These are phyloP conservation scores for Sarcophaga variegata DNA, from an alignment of 2,888 invertebrate genomes.

Conservation along the genomic window DNA sequence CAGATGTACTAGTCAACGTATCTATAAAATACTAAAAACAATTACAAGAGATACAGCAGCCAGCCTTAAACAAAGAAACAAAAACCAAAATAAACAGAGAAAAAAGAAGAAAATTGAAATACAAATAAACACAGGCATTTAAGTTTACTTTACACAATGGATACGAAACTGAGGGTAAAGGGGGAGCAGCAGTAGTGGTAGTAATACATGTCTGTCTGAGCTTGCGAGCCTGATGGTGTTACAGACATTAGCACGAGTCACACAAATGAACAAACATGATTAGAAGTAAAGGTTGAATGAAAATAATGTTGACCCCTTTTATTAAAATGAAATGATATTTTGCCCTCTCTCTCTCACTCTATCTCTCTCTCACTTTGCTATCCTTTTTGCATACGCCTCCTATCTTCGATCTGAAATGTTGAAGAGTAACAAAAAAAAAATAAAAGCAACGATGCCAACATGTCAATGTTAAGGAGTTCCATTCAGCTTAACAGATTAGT, in stretches of 20 bases:
- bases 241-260: slow-evolving; percentile 15
- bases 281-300: background rate
- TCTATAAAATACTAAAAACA: slow-evolving; percentile 10
- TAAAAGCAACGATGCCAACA: slow-evolving; percentile 17
- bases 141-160: slow-evolving; percentile 36
- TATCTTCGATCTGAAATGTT: no score
- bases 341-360: background rate
- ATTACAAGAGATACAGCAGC: background rate
- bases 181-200: background rate
- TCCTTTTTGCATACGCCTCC: no score
- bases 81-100: background rate
- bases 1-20: slow-evolving; percentile 1
- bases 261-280: background rate
- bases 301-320: slow-evolving; percentile 51
- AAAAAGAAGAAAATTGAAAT: background rate
- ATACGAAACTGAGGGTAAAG: background rate
- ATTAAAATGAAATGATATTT: slow-evolving; percentile 28
- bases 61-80: slow-evolving; percentile 39
- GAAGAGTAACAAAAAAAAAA: background rate
- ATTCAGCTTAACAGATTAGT: slow-evolving; percentile 56
- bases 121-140: background rate
- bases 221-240: slow-evolving; percentile 15
- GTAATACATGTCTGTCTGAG: background rate
- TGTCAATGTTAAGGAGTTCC: slow-evolving; percentile 55
- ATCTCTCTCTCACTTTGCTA: background rate